phyloP scores from a whole-genome alignment of 2,113 vertebrate genomes.

The Tragulus kanchil region DNA sequence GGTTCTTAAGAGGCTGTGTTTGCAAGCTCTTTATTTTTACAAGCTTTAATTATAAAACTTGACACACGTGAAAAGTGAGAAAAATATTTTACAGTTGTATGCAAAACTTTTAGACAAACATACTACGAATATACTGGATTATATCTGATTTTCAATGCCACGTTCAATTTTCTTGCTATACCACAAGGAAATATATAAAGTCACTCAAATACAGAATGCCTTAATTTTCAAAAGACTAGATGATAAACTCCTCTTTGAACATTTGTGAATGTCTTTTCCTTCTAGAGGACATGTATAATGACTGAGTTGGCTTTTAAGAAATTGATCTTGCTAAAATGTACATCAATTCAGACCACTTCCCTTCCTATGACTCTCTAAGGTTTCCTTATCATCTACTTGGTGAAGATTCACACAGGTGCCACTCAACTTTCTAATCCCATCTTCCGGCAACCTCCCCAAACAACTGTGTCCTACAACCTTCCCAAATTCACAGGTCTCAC shows the following conservation, averaged over 20 bases:
- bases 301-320: background rate
- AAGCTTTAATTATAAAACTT: slow-evolving; percentile 17
- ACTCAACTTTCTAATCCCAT: background rate
- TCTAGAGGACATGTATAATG: background rate
- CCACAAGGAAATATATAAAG: background rate
- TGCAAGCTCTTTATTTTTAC: background rate
- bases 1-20: background rate
- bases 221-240: background rate
- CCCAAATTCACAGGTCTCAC: background rate
- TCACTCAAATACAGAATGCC: slow-evolving; percentile 29
- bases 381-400: background rate
- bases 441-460: background rate
- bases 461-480: background rate
- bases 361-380: background rate
- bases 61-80: background rate
- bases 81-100: background rate
- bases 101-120: slow-evolving; percentile 46
- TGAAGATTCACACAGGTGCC: background rate
- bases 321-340: background rate
- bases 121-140: background rate
- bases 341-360: background rate
- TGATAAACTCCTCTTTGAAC: background rate
- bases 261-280: background rate
- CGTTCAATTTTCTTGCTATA: slow-evolving; percentile 44
- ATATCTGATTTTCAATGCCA: slow-evolving; percentile 19